Evolutionary conservation across 2,797 vertebrate genomes (phyloP).

Genomic region (Acridotheres tristis): DNA sequence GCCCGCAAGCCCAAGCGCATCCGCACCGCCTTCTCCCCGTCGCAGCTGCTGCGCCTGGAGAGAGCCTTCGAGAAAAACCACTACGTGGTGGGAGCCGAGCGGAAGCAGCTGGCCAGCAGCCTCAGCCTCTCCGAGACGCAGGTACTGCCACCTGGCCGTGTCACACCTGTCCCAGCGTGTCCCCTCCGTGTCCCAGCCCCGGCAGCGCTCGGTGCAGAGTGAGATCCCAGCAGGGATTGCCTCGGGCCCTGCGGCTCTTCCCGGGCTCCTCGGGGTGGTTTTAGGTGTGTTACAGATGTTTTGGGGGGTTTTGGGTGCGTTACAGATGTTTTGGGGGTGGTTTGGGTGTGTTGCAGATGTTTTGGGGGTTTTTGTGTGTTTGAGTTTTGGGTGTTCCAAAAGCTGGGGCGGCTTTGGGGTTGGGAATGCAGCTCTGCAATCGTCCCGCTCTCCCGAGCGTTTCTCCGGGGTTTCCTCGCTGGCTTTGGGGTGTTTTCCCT

Average conservation of each 20-base stretch:
- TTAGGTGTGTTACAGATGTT: no score
- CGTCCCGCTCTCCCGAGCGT: accelerated
- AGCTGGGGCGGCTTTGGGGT: accelerated
- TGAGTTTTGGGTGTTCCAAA: accelerated
- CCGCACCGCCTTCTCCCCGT: conserved; percentile 95
- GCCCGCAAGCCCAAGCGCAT: conserved; percentile 96
- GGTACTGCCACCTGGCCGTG: conserved; percentile 59
- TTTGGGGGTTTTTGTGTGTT: no score
- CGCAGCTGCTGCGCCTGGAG: conserved; percentile 94
- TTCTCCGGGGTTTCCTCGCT: accelerated
- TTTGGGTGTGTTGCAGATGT: no score
- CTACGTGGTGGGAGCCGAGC: conserved; percentile 95
- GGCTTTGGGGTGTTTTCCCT: background rate
- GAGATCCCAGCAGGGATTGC: background rate
- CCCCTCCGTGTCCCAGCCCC: background rate
- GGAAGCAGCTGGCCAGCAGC: conserved; percentile 95
- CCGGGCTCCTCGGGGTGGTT: background rate
- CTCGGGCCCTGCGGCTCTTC: accelerated
- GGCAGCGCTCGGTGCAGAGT: accelerated
- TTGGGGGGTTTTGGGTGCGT: no score
- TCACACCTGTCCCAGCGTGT: no score
- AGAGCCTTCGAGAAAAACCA: conserved; percentile 98
- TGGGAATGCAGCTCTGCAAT: accelerated
- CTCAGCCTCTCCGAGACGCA: conserved; percentile 95
- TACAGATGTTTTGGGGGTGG: no score